A percentile compares a stretch with the other conserved stretches of the same genome.
Conservation (phyloP, 2,113 vertebrate genomes). For the Vidua macroura region DNA sequence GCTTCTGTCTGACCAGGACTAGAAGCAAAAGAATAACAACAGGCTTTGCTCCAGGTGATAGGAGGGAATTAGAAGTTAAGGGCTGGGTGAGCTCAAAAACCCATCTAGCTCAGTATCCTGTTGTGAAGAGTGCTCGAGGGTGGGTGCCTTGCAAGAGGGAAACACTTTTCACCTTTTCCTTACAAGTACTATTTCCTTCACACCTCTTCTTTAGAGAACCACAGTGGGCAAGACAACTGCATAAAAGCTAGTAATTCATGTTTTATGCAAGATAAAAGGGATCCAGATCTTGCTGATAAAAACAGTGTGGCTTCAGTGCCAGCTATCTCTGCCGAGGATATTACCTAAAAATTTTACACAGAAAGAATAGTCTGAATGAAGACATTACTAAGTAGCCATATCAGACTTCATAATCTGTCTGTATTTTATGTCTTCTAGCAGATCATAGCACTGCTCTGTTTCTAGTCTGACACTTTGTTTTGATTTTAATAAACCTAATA, state of each 20-base stretch:
- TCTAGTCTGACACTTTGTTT: slow-evolving; percentile 22
- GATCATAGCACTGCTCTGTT: background rate
- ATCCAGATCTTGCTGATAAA: background rate
- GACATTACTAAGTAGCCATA: background rate
- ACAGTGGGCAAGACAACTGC: background rate
- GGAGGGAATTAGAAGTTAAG: background rate
- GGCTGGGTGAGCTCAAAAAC: background rate
- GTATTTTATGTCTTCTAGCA: background rate
- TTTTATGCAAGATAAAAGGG: background rate
- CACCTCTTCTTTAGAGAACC: background rate
- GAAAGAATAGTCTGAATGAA: background rate
- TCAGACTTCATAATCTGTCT: slow-evolving; percentile 17
- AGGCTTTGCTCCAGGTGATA: background rate
- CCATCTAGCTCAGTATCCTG: background rate
- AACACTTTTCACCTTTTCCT: background rate
- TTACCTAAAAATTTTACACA: background rate
- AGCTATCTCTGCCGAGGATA: background rate
- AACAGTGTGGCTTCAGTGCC: background rate
- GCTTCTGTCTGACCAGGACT: background rate
- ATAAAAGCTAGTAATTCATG: background rate
- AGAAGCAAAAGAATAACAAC: background rate
- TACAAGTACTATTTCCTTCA: background rate
- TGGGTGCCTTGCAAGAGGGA: background rate
- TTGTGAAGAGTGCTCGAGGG: background rate
- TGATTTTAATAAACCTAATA: slow-evolving; percentile 20